Conservation (phyloP, 2,113 vertebrate species). For the Syngnathoides biaculeatus region DNA sequence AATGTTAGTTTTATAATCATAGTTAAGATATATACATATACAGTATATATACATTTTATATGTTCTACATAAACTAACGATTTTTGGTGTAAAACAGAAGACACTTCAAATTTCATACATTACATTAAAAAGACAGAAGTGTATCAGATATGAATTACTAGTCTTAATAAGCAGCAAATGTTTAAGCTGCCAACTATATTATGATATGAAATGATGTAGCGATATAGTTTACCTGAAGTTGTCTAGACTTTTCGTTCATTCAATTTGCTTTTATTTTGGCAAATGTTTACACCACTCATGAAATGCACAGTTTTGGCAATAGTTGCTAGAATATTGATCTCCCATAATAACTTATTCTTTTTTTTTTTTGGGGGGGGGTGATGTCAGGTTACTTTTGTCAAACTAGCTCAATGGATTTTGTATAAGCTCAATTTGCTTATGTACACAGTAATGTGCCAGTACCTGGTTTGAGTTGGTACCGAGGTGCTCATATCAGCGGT, state of each 20-base stretch:
- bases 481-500: conserved; percentile 49
- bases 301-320: too few species aligned
- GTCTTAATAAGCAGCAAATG: neutral
- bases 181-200: neutral
- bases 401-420: neutral
- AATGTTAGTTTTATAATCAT: neutral
- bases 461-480: conserved; percentile 9
- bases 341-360: too few species aligned
- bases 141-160: neutral
- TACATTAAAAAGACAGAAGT: neutral
- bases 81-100: neutral
- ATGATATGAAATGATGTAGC: neutral
- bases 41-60: too few species aligned
- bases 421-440: neutral
- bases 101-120: neutral
- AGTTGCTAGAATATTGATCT: neutral
- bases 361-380: neutral
- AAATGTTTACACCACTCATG: neutral
- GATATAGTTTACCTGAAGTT: neutral
- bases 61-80: neutral
- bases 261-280: neutral
- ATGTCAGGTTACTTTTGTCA: neutral
- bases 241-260: neutral
- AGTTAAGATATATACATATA: too few species aligned
- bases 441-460: neutral